Percentiles rank a stretch among this genome's conserved stretches.
phyloP scores from a whole-genome alignment of 2,113 vertebrate species.

The Myotis lucifugus region DNA sequence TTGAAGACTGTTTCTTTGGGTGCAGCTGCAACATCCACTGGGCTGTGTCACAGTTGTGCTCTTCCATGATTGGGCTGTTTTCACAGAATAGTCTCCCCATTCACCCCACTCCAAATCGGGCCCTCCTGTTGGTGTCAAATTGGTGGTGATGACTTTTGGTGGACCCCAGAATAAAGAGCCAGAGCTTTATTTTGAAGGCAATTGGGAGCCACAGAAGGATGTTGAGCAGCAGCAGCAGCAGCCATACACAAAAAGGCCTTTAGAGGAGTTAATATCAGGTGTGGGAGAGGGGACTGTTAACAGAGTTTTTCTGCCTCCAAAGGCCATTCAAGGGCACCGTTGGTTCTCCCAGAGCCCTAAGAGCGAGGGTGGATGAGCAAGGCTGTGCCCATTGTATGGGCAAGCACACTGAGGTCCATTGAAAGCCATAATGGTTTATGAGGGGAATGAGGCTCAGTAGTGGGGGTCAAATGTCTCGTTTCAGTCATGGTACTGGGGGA shows the following conservation, averaged over 20 bases:
- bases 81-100: neutral
- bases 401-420: neutral
- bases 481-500: neutral
- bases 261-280: neutral
- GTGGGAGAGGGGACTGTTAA: neutral
- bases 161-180: neutral
- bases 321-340: neutral
- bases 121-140: neutral
- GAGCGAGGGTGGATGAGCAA: neutral
- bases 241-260: neutral
- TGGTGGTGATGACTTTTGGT: neutral
- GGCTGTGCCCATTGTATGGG: neutral
- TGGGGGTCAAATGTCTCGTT: neutral
- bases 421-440: neutral
- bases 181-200: neutral
- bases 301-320: neutral
- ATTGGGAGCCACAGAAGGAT: neutral
- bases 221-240: neutral
- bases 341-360: neutral
- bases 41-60: neutral
- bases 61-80: neutral
- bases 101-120: neutral
- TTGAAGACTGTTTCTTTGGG: neutral
- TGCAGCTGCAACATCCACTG: neutral
- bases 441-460: neutral